Evolutionary conservation across 2,113 vertebrate species (phyloP), one percentile per base, ranked within the genome.

Genomic region (Oryzias curvinotus): DNA sequence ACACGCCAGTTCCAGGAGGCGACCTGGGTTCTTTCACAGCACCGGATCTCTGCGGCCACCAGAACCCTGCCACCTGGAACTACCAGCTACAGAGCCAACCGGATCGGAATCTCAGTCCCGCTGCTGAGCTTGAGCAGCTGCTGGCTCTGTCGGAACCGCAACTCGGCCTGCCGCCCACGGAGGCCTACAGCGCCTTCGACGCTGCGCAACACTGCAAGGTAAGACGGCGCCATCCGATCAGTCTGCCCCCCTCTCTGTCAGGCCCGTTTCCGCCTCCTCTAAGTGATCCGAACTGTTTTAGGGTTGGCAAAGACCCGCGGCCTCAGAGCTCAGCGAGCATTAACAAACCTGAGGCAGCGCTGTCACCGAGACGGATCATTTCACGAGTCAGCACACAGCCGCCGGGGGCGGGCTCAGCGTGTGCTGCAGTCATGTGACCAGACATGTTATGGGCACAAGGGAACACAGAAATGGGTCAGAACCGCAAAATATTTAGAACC

Each of bases 171-270:
- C 75, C 81, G 0, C 45, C 82, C 0, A 16, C 82, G 52, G 75
- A 83, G 54, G 36, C 76, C 65, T 87, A 75, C 55, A n/a, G 68
- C 55, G 12, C 82, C 64, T 82, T 88, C 48, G 30, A 52, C 58
- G 23, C 48, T 6, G 14, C 68, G 2, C 76, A 73, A 3, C 85
- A 87, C 12, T 15, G 62, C 25, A 84, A 88, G 91, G 90, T 91
- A 80, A 86, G 70, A 57, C 3, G 21, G 12, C 25, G 2, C 46
- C 2, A 36, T n/a, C 36, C 26, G 18, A 14, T 16, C 26, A 28
- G 26, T 8, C 62, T 7, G 46, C 59, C 49, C 7, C 13, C 7
- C 16, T 52, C 16, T 25, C 50, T 26, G 14, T 52, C 16, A 26
- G 23, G 23, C 8, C 50, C 6, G 14, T 7, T 14, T 26, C 16